Evolutionary conservation across 92 coral and sea anemone genomes (phyloP), one percentile per base, ranked within the genome.

Genomic region (Montipora capitata): DNA sequence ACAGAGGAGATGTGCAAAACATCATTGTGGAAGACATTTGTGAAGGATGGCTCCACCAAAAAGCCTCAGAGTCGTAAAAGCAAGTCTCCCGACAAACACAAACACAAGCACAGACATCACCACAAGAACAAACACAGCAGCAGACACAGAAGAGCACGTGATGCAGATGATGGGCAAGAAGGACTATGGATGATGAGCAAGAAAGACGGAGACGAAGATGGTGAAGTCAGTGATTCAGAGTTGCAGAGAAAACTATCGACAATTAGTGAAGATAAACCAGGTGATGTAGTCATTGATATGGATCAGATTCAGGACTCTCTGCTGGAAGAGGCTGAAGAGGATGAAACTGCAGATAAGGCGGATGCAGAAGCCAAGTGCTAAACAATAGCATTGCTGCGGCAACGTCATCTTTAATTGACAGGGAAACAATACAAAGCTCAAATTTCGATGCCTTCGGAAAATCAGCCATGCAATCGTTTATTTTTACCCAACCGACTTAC

Each of bases 1-100:
- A 76, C 98, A 0, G 96, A 97, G 14, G 99, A 97, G 78, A 91
- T 97, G 96, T 92, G 94, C 54, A 97, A 92, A 49, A 94, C 96
- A 11, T 94, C 98, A 1, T 90, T 97, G 11, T 97, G 99, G 99
- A 91, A 96, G 84, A 90, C 94, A 4, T 94, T 95, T 84, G 98
- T 83, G n/a, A 93, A 80, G 59, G 98, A 93, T 56, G 93, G 96
- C 3, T 51, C 94, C 2, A 88, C 56, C 20, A 89, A 83, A 42
- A 93, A 93, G 59, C 79, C 88, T 9, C 41, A 57, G 41, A 43
- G n/a, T 20, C 57, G 89, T 9, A 85, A 74, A 59, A 70, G 66
- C 15, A 91, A 92, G 52, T 72, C 92, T 6, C 68, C 90, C 17
- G 92, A 91, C 76, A 87, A 90, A 35, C 78, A 90, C 72, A 88